A percentile compares a stretch with the other conserved stretches of the same genome.
Evolutionary conservation across 2,113 vertebrate genomes (phyloP).

Genomic region (Cebidichthys violaceus): DNA sequence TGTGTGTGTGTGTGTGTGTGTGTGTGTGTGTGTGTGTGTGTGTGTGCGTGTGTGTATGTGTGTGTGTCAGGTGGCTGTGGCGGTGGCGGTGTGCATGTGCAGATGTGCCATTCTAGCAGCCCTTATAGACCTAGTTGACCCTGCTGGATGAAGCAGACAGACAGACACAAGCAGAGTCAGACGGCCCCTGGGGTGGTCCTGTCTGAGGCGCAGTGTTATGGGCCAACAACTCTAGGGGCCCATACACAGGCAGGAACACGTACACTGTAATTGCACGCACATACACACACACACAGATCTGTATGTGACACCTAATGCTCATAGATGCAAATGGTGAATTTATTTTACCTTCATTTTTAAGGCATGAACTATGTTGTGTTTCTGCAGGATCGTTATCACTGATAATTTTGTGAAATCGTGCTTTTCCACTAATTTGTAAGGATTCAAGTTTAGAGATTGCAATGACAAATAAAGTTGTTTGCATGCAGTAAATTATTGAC

Average conservation of each 20-base stretch:
- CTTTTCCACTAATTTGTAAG: conserved; percentile 7
- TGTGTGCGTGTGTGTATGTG: conserved; percentile 15
- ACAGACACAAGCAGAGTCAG: conserved; percentile 76
- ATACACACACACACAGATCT: conserved; percentile 22
- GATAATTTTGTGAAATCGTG: background rate
- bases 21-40: background rate
- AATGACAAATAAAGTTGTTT: background rate
- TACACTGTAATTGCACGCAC: conserved; percentile 63
- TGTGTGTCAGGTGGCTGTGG: too few species aligned
- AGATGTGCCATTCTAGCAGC: conserved; percentile 67
- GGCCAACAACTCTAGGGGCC: conserved; percentile 69
- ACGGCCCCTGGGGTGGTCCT: conserved; percentile 79
- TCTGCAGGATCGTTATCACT: background rate
- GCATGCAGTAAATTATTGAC: background rate
- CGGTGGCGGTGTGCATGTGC: conserved; percentile 56
- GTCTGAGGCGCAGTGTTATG: conserved; percentile 73
- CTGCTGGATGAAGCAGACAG: conserved; percentile 66
- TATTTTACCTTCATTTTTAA: conserved; percentile 6
- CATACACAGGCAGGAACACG: conserved; percentile 65
- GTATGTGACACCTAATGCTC: background rate
- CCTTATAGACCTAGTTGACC: conserved; percentile 76
- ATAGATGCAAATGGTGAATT: background rate
- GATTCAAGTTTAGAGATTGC: background rate
- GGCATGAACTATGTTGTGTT: background rate
- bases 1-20: conserved; percentile 15